Base-by-base conservation (phyloP, 1,140 invertebrate genomes). In the Branchinecta lynchi region DNA sequence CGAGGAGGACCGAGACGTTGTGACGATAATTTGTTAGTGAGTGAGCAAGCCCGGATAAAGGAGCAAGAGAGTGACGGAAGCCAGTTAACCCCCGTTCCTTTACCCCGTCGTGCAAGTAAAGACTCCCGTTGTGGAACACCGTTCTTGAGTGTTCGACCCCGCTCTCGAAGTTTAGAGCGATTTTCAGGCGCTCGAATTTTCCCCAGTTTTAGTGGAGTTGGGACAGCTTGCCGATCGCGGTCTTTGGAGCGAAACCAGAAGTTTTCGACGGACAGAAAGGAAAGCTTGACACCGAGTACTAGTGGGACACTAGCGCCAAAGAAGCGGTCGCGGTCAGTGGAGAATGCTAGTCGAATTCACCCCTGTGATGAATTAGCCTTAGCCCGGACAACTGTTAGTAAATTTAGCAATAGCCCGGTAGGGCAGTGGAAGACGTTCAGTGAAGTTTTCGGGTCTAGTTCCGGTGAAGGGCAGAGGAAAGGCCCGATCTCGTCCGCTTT, bases 91-190 rank as follows among this genome's bases (percentile, higher is more conserved):
- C 51, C 51, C 12, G 51, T 60, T 12, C 51, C 51, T 2, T 60
- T 60, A 60, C 51, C 51, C 51, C 12, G 51, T 15, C 12, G 51
- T 3, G 51, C 51, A 20, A 60, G 51, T 60, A 60, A 60, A 60
- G 51, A 60, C 51, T 60, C 51, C 51, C 51, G 51, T 20, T 60
- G 51, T 60, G 51, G 51, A 20, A 60, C 51, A 3, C 51, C 51
- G 1, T 60, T 60, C 17, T 60, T 60, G 17, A 60, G 51, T 60
- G 12, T 60, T 60, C 51, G 51, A 6, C 51, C 51, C 17, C 51
- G 51, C 51, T 60, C 51, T 20, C 51, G 51, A 20, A 60, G 51
- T 60, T 60, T 60, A 60, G 51, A 60, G 17, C 51, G 51, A 3
- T 60, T 60, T 60, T 60, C 51, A 3, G 17, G 51, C 17, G 51